A percentile compares a stretch with the other conserved stretches of the same genome.
Evolutionary conservation across 2,888 invertebrate species (phyloP).

Genomic region (Metallyticus violacea): DNA sequence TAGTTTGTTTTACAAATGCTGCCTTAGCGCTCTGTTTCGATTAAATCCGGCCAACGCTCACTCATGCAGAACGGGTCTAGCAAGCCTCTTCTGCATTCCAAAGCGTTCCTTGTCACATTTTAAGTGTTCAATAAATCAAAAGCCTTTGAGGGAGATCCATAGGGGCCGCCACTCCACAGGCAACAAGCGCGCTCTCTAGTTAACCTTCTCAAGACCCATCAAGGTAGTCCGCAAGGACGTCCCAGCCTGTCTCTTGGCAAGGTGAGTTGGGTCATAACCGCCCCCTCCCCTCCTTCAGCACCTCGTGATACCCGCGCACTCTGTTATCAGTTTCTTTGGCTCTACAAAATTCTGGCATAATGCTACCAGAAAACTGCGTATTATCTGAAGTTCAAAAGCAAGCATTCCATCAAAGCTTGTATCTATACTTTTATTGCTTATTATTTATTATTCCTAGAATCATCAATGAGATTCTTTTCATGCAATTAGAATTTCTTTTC

Average conservation of each 20-base stretch:
- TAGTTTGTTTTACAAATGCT: not conserved
- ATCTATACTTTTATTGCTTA: too few species aligned
- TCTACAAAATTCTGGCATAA: too few species aligned
- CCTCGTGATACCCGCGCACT: too few species aligned
- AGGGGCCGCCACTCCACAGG: conserved; percentile 3
- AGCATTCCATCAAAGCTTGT: too few species aligned
- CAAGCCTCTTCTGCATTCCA: too few species aligned
- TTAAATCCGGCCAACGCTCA: not conserved
- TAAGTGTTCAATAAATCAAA: not conserved
- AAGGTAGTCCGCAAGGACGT: conserved; percentile 27
- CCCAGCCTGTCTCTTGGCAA: conserved; percentile 1
- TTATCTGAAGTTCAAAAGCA: too few species aligned
- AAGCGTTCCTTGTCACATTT: not conserved
- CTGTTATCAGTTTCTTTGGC: too few species aligned
- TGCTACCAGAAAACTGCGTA: too few species aligned
- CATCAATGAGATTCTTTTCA: too few species aligned
- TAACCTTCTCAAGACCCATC: conserved; percentile 15
- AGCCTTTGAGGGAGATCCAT: not conserved
- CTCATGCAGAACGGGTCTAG: not conserved
- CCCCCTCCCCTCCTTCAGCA: too few species aligned
- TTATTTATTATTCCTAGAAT: too few species aligned
- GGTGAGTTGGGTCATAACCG: conserved; percentile 10
- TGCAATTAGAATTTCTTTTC: too few species aligned
- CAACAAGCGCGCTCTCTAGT: not conserved
- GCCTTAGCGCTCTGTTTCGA: not conserved